Conservation (phyloP, 64 coral and sea anemone species). For the Pocillopora verrucosa region DNA sequence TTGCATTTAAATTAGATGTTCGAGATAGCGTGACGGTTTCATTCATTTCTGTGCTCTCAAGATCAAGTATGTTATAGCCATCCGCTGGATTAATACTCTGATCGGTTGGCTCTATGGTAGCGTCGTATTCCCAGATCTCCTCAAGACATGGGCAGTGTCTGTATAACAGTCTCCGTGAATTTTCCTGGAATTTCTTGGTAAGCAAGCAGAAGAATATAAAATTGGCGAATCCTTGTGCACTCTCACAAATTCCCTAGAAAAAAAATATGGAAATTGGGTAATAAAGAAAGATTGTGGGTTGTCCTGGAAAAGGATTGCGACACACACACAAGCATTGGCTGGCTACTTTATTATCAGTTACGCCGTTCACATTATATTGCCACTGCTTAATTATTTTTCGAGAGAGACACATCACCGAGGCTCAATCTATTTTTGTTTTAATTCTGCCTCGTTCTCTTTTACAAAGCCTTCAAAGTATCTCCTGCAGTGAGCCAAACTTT, state of each 20-base stretch:
- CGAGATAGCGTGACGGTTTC: neutral
- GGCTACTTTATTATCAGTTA: too few relatives aligned
- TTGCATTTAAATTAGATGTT: neutral
- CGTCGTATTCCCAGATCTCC: neutral
- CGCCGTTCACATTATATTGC: too few relatives aligned
- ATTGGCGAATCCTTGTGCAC: neutral
- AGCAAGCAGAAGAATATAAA: constrained; percentile 3
- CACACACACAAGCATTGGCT: too few relatives aligned
- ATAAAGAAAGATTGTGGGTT: neutral
- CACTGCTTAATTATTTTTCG: too few relatives aligned
- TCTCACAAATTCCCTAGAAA: neutral
- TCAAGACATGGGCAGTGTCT: neutral
- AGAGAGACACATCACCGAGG: too few relatives aligned
- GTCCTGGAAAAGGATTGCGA: too few relatives aligned
- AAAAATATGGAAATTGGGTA: neutral
- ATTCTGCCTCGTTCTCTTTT: too few relatives aligned
- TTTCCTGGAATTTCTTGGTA: constrained; percentile 5
- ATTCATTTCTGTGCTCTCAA: neutral
- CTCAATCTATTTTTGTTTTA: too few relatives aligned
- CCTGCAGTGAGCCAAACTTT: too few relatives aligned
- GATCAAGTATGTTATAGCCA: neutral
- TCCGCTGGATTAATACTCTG: neutral
- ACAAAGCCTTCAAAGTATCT: too few relatives aligned
- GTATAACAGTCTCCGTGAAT: neutral
- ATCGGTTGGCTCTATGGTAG: neutral